Conservation (phyloP, 2,888 invertebrate species). For the Brassicogethes aeneus region DNA sequence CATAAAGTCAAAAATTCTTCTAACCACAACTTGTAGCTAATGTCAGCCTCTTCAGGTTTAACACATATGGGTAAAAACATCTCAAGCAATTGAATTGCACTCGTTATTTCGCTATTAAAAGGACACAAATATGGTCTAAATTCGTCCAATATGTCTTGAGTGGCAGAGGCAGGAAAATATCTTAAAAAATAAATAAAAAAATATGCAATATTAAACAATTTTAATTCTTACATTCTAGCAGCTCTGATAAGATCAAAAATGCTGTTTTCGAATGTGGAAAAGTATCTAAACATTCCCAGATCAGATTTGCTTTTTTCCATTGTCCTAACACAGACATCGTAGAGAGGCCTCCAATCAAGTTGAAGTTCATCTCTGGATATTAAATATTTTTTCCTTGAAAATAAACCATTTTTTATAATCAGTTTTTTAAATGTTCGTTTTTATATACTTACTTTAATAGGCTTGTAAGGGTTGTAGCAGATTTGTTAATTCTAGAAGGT, state of each 20-base stretch:
- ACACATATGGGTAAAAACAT: constrained; percentile 71
- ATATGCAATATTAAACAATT: constrained; percentile 5
- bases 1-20: constrained; percentile 69
- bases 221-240: constrained; percentile 32
- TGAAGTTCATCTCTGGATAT: constrained; percentile 70
- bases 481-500: constrained; percentile 62
- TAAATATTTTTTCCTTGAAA: constrained; percentile 62
- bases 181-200: constrained; percentile 43
- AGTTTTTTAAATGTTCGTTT: neutral
- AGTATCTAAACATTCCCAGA: constrained; percentile 50
- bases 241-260: constrained; percentile 30
- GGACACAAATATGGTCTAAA: constrained; percentile 73
- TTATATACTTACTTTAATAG: constrained; percentile 62
- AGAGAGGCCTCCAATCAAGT: constrained; percentile 80
- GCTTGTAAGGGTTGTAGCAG: constrained; percentile 56
- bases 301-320: constrained; percentile 48
- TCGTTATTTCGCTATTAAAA: constrained; percentile 48
- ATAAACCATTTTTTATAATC: constrained; percentile 5
- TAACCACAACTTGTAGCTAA: constrained; percentile 72
- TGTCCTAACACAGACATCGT: constrained; percentile 54
- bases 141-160: constrained; percentile 79
- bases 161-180: constrained; percentile 64
- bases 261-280: constrained; percentile 26
- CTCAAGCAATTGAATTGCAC: constrained; percentile 52
- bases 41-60: constrained; percentile 49